Percentiles rank a stretch among this genome's conserved stretches.
These are phyloP conservation scores for Capitulum mitella DNA, from an alignment of 2,888 invertebrate genomes.

Conservation along the genomic window DNA sequence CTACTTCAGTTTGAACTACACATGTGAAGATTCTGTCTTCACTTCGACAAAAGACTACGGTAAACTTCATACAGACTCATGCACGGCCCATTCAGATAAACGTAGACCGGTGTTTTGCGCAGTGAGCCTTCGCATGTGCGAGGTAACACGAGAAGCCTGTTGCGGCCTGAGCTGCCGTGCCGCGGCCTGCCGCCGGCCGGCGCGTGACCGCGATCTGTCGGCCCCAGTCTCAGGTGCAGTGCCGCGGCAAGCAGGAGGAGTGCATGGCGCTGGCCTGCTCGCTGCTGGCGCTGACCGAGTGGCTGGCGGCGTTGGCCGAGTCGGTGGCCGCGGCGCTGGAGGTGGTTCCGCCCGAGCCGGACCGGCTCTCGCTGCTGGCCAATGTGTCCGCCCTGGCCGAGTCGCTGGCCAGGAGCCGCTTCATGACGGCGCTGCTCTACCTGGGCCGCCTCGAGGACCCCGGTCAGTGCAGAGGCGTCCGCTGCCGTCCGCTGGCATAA, in stretches of 20 bases:
- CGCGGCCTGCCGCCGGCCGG: too few relatives aligned
- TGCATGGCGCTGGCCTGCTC: slow-evolving; percentile 67
- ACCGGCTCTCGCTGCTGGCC: neutral
- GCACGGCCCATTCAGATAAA: too few relatives aligned
- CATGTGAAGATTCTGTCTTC: too few relatives aligned
- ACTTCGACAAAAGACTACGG: too few relatives aligned
- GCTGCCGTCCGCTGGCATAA: too few relatives aligned
- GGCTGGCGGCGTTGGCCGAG: slow-evolving; percentile 40
- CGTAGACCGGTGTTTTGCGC: too few relatives aligned
- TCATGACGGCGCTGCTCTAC: slow-evolving; percentile 9
- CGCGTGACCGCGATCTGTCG: too few relatives aligned
- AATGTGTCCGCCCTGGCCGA: neutral
- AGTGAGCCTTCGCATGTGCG: too few relatives aligned
- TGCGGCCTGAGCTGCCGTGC: too few relatives aligned
- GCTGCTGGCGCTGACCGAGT: slow-evolving; percentile 61
- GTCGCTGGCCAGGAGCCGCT: neutral
- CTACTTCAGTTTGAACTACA: too few relatives aligned
- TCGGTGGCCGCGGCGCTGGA: slow-evolving; percentile 31
- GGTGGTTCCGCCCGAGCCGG: neutral
- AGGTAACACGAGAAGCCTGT: too few relatives aligned
- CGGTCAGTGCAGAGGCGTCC: neutral
- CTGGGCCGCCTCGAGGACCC: neutral
- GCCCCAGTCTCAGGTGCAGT: slow-evolving; percentile 10
- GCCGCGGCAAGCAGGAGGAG: slow-evolving; percentile 65
- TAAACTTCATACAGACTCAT: too few relatives aligned